These are phyloP conservation scores for Metaphire vulgaris DNA, from an alignment of 1,140 invertebrate genomes.

Conservation along the genomic window DNA sequence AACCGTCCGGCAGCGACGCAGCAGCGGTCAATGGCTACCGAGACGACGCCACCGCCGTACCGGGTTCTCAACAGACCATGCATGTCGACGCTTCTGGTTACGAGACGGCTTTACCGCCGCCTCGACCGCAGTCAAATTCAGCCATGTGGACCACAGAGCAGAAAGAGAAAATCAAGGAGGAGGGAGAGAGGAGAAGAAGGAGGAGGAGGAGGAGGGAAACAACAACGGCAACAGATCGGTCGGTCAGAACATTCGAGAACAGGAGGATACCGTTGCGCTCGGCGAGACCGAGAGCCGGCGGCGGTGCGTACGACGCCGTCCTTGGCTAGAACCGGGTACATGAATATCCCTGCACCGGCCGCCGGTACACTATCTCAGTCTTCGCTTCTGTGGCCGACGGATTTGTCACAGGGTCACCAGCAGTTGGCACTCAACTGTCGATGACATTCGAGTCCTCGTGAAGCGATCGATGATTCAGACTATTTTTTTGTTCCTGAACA, in stretches of 20 bases:
- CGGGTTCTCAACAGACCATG: neutral
- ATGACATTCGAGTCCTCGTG: neutral
- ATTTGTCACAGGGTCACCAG: conserved; percentile 5
- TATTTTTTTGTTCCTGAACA: too few relatives aligned
- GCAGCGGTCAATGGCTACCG: neutral
- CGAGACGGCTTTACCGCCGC: neutral
- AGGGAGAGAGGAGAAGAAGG: neutral
- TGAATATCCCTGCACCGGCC: neutral
- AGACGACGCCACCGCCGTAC: neutral
- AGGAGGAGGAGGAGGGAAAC: neutral
- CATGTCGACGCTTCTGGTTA: neutral
- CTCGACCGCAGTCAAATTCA: neutral
- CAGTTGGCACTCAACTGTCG: conserved; percentile 1
- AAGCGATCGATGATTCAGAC: conserved; percentile 23
- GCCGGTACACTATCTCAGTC: neutral
- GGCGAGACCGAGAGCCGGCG: neutral
- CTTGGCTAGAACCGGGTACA: neutral
- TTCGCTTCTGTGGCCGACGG: neutral
- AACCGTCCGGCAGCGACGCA: neutral
- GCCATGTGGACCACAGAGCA: neutral
- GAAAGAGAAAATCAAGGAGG: neutral
- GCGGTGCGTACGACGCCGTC: too few relatives aligned
- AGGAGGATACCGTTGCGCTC: neutral
- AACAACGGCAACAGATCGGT: neutral
- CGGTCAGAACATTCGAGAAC: neutral